Evolutionary conservation across 1,140 invertebrate genomes (phyloP).

Genomic region (Acromyrmex charruanus): DNA sequence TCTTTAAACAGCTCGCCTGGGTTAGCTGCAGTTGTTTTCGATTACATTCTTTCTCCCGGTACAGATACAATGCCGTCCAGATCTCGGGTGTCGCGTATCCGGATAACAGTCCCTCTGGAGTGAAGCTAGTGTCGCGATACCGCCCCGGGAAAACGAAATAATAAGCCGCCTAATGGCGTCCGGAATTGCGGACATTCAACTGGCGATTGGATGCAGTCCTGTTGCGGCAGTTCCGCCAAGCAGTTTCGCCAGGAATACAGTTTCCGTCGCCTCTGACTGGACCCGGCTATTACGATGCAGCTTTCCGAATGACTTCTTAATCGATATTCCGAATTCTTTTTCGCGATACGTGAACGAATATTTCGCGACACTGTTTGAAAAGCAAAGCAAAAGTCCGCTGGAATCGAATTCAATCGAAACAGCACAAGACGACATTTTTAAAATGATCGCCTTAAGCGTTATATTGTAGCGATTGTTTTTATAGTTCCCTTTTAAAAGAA

Average conservation of each 20-base stretch:
- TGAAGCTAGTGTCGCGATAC: slow-evolving; percentile 70
- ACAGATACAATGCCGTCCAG: slow-evolving; percentile 66
- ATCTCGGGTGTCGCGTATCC: slow-evolving; percentile 66
- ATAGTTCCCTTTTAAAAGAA: not conserved
- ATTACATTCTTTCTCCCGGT: slow-evolving; percentile 64
- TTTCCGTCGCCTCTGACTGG: slow-evolving; percentile 59
- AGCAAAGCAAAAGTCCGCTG: slow-evolving; percentile 42
- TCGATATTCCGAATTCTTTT: slow-evolving; percentile 79
- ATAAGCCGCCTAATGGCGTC: slow-evolving; percentile 81
- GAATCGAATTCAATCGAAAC: slow-evolving; percentile 40
- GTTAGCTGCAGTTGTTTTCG: slow-evolving; percentile 65
- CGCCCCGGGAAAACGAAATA: slow-evolving; percentile 81
- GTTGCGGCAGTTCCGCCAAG: slow-evolving; percentile 74
- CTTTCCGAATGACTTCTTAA: slow-evolving; percentile 80
- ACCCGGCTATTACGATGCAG: slow-evolving; percentile 42
- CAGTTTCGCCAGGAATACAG: slow-evolving; percentile 72
- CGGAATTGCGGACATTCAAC: slow-evolving; percentile 81
- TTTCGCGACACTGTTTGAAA: slow-evolving; percentile 5
- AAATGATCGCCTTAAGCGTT: not conserved
- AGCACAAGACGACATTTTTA: slow-evolving; percentile 13
- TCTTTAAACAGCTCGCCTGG: slow-evolving; percentile 45
- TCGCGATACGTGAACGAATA: slow-evolving; percentile 42
- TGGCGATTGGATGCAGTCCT: slow-evolving; percentile 82
- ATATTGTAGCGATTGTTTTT: not conserved
- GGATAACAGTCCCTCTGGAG: slow-evolving; percentile 73